Percentiles rank a stretch among this genome's conserved stretches.
phyloP scores from a whole-genome alignment of 2,888 invertebrate species.

The Tribolium freemani region DNA sequence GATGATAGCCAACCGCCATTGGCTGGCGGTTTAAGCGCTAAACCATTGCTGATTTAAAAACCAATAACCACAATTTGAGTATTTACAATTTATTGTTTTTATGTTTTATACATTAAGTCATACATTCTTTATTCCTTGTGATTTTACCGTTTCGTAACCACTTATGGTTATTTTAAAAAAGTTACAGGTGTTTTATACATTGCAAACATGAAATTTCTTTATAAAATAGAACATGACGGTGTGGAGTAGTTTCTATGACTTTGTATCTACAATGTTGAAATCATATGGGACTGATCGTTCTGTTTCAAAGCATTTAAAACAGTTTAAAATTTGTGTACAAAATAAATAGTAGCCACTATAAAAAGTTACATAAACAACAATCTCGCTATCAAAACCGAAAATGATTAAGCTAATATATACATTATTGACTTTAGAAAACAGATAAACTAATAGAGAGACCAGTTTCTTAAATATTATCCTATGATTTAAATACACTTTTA shows the following conservation, averaged over 20 bases:
- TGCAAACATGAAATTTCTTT: constrained; percentile 29
- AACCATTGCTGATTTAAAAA: neutral
- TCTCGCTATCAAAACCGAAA: constrained; percentile 20
- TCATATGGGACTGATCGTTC: neutral
- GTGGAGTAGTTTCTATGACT: constrained; percentile 9
- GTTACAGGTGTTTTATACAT: constrained; percentile 25
- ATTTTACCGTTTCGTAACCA: neutral
- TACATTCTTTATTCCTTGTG: constrained; percentile 24
- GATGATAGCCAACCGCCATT: neutral
- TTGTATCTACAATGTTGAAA: constrained; percentile 23
- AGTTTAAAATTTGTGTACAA: constrained; percentile 29
- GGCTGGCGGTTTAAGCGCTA: neutral
- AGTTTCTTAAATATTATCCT: constrained; percentile 29
- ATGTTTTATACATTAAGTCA: constrained; percentile 38
- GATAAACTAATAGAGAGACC: constrained; percentile 40
- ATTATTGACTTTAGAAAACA: constrained; percentile 26
- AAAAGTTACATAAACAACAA: constrained; percentile 8
- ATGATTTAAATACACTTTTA: constrained; percentile 42
- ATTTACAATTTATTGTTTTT: constrained; percentile 39
- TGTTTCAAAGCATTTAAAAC: constrained; percentile 2
- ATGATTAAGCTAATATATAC: constrained; percentile 34
- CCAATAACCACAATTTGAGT: neutral
- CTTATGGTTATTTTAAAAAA: constrained; percentile 26
- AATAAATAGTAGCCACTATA: constrained; percentile 26
- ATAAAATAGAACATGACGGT: constrained; percentile 33